phyloP scores from a whole-genome alignment of 2,888 invertebrate species.

The Biston stratarius region DNA sequence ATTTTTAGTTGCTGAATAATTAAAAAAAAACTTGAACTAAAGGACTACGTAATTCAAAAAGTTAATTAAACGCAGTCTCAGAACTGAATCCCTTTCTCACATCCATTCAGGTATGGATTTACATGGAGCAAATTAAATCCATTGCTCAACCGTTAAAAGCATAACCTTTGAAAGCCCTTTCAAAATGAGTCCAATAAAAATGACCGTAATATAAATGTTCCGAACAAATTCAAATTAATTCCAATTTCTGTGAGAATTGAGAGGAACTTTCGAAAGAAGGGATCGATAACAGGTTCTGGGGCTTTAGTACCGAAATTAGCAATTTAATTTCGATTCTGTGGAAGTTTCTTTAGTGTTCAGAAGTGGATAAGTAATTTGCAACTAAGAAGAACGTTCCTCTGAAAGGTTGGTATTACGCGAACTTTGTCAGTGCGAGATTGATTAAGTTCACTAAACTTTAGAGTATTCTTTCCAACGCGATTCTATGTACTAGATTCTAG shows the following conservation, averaged over 20 bases:
- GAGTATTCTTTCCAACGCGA: constrained; percentile 8
- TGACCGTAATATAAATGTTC: constrained; percentile 46
- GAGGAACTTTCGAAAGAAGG: constrained; percentile 57
- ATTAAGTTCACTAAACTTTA: constrained; percentile 54
- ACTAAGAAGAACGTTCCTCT: constrained; percentile 59
- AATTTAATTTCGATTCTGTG: constrained; percentile 73
- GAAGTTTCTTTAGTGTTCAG: constrained; percentile 69
- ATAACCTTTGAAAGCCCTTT: constrained; percentile 32
- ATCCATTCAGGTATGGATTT: constrained; percentile 14
- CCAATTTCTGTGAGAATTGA: constrained; percentile 53
- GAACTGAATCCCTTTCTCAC: constrained; percentile 8
- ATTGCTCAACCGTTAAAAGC: constrained; percentile 23
- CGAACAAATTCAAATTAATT: constrained; percentile 64
- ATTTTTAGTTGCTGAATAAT: too few relatives aligned
- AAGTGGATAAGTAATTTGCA: constrained; percentile 69
- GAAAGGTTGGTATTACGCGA: constrained; percentile 59
- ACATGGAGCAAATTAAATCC: constrained; percentile 20
- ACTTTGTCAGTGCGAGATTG: constrained; percentile 67
- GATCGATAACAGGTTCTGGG: constrained; percentile 68
- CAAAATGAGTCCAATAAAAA: constrained; percentile 41
- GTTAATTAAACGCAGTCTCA: constrained; percentile 7
- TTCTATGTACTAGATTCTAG: too few relatives aligned
- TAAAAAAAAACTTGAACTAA: neutral
- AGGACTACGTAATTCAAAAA: constrained; percentile 1
- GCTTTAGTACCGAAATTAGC: constrained; percentile 73